Conservation (phyloP, 2,113 vertebrate species). For the Machaerirhynchus nigripectus region DNA sequence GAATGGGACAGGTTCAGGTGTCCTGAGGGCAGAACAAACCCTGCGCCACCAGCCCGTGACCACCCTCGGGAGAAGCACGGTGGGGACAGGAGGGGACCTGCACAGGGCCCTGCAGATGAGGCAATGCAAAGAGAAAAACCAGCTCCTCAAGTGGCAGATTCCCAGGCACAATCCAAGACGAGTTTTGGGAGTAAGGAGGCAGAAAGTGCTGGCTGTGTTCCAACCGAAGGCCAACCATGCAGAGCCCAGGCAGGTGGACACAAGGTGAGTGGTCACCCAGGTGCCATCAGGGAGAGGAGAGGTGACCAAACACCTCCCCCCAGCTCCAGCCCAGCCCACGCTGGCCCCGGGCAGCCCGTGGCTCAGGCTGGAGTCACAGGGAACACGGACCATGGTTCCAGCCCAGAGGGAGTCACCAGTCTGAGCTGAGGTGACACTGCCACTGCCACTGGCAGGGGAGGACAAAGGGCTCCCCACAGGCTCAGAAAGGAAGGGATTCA, state of each 20-base stretch:
- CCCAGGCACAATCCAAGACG: not conserved
- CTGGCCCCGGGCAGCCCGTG: not conserved
- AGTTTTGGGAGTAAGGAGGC: not conserved
- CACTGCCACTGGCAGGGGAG: not conserved
- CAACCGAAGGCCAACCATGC: not conserved
- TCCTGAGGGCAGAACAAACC: not conserved
- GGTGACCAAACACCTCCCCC: not conserved
- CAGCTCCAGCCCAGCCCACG: not conserved
- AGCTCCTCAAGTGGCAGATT: not conserved
- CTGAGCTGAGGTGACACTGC: not conserved
- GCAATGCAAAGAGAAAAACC: not conserved
- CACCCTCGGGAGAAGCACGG: not conserved
- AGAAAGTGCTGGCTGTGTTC: not conserved
- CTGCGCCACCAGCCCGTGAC: not conserved
- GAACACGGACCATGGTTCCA: rapidly evolving
- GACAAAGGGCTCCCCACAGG: not conserved
- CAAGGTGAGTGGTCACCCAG: rapidly evolving
- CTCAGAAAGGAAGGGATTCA: not conserved
- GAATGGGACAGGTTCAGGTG: not conserved
- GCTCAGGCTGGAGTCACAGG: not conserved
- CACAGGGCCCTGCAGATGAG: not conserved
- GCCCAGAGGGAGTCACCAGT: not conserved
- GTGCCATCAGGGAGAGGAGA: not conserved
- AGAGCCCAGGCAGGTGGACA: not conserved
- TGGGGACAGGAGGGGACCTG: not conserved